Conservation (phyloP, 2,888 invertebrate species). For the Escarpia spicata region DNA sequence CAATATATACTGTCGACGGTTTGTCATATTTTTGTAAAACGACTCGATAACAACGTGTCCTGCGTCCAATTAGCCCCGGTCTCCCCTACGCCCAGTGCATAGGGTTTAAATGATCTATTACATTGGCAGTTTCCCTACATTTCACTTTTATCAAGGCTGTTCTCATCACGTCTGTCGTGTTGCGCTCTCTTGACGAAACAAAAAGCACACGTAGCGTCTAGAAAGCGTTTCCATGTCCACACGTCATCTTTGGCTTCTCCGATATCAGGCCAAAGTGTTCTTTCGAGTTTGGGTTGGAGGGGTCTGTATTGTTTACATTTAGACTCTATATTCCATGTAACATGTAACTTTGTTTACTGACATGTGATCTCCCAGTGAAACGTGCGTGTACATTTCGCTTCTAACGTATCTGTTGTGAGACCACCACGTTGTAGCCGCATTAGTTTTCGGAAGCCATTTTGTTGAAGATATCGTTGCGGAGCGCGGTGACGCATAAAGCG, state of each 20-base stretch:
- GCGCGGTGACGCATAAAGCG: no score
- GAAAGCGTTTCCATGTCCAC: background rate
- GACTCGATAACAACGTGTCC: no score
- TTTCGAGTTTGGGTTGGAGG: background rate
- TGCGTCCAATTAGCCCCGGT: no score
- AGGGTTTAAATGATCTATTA: background rate
- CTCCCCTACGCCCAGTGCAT: background rate
- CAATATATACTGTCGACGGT: no score
- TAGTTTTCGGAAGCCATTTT: no score
- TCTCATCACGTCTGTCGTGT: background rate
- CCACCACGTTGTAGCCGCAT: background rate
- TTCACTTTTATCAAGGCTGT: background rate
- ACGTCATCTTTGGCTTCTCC: background rate
- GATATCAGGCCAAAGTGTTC: background rate
- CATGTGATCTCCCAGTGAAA: background rate
- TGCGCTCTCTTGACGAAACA: background rate
- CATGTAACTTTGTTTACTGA: background rate
- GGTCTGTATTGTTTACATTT: background rate
- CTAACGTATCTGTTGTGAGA: background rate
- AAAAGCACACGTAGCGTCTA: background rate
- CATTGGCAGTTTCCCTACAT: background rate
- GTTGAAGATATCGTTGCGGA: no score
- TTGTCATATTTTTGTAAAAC: no score
- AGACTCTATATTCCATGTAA: background rate
- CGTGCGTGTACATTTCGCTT: background rate